Evolutionary conservation across 2,888 invertebrate genomes (phyloP).

Genomic region (Hemaris fuciformis): DNA sequence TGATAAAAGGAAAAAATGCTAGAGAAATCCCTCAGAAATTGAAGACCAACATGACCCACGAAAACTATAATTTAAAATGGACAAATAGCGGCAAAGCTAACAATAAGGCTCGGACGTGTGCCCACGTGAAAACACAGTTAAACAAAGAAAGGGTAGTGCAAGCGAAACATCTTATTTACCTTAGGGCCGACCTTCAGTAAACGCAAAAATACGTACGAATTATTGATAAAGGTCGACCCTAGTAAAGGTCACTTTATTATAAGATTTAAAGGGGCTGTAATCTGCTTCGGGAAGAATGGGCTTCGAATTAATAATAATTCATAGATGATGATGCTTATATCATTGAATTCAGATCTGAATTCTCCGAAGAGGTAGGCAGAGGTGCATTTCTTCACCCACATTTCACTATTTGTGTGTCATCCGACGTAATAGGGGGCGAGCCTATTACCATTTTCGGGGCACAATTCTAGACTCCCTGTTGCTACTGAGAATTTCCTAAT

Average conservation of each 20-base stretch:
- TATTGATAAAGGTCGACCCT: not conserved
- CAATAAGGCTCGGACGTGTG: not conserved
- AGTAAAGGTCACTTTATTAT: not conserved
- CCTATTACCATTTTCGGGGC: too few species aligned
- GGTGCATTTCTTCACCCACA: too few species aligned
- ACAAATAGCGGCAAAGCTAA: not conserved
- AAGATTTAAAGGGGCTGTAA: not conserved
- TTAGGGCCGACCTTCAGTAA: not conserved
- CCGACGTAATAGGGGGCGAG: too few species aligned
- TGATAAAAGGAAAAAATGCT: too few species aligned
- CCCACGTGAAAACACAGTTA: not conserved
- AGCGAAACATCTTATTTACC: not conserved
- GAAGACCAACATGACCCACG: not conserved
- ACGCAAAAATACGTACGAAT: conserved; percentile 2
- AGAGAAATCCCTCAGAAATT: too few species aligned
- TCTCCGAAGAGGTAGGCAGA: too few species aligned
- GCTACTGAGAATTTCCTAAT: too few species aligned
- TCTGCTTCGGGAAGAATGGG: not conserved
- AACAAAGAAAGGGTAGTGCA: not conserved
- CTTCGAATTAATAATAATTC: too few species aligned
- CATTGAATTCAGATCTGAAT: too few species aligned
- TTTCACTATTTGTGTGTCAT: too few species aligned
- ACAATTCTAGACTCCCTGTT: too few species aligned
- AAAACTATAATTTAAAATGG: conserved; percentile 1
- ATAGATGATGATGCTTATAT: too few species aligned